A percentile compares a stretch with the other conserved stretches of the same genome.
Evolutionary conservation across 2,797 vertebrate species (phyloP).

Genomic region (Pipistrellus nathusii): DNA sequence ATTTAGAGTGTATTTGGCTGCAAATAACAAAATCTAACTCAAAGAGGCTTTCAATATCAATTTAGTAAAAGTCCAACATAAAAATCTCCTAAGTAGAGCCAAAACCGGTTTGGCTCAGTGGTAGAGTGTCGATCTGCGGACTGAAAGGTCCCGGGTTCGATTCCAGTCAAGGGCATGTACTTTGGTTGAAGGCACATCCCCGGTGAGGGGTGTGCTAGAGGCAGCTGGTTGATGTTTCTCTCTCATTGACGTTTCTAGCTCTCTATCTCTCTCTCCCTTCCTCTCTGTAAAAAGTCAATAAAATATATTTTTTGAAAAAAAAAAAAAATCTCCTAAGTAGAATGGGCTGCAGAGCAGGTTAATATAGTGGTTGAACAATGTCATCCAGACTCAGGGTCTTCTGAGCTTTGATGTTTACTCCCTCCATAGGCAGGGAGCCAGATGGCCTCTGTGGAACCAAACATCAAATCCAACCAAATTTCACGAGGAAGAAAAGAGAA

Average conservation of each 20-base stretch:
- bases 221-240: too few species aligned
- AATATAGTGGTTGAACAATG: background rate
- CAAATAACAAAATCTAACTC: slow-evolving; percentile 32
- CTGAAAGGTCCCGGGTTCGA: too few species aligned
- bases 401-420: background rate
- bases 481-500: background rate
- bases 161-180: too few species aligned
- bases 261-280: too few species aligned
- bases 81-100: background rate
- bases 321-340: background rate
- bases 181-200: too few species aligned
- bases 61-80: background rate
- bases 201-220: too few species aligned
- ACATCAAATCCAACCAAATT: background rate
- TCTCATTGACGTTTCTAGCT: too few species aligned
- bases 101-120: too few species aligned
- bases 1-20: background rate
- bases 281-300: too few species aligned
- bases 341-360: background rate
- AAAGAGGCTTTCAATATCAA: slow-evolving; percentile 2
- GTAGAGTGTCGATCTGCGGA: too few species aligned
- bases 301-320: too few species aligned
- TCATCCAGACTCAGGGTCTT: background rate
- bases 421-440: background rate
- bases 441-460: background rate